A percentile compares a stretch with the other conserved stretches of the same genome.
Conservation (phyloP, 2,113 vertebrate genomes). For the Macroglossus sobrinus region DNA sequence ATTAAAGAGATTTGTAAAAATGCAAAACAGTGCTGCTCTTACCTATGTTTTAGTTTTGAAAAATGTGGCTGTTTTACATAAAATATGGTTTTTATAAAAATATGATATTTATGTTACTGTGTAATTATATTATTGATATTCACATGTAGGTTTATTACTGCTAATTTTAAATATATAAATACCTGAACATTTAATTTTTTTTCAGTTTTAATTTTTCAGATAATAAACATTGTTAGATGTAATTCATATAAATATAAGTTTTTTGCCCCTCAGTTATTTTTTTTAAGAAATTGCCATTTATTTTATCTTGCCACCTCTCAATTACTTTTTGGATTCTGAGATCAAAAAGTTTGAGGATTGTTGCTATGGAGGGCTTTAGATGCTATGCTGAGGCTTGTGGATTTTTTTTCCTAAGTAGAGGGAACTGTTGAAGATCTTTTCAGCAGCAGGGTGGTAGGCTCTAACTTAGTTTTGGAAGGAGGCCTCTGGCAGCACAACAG, state of each 20-base stretch:
- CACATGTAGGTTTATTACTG: neutral
- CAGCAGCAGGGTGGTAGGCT: neutral
- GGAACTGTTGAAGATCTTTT: neutral
- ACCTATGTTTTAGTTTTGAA: neutral
- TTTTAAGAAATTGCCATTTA: neutral
- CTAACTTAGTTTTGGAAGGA: neutral
- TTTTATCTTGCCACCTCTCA: neutral
- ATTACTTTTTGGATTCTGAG: slow-evolving; percentile 1
- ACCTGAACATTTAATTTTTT: neutral
- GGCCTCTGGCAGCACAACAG: neutral
- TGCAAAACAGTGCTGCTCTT: neutral
- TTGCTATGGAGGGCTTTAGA: neutral
- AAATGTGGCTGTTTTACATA: neutral
- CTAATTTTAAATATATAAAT: neutral
- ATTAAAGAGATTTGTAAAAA: neutral
- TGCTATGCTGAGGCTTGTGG: neutral
- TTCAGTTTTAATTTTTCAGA: neutral
- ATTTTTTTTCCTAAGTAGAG: neutral
- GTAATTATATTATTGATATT: neutral
- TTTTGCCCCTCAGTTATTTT: neutral
- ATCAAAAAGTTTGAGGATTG: neutral
- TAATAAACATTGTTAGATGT: neutral
- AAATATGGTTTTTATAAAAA: neutral
- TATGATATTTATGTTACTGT: neutral
- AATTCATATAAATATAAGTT: neutral